A percentile compares a stretch with the other conserved stretches of the same genome.
phyloP scores from a whole-genome alignment of 1,140 invertebrate genomes.

The Streblospio benedicti region DNA sequence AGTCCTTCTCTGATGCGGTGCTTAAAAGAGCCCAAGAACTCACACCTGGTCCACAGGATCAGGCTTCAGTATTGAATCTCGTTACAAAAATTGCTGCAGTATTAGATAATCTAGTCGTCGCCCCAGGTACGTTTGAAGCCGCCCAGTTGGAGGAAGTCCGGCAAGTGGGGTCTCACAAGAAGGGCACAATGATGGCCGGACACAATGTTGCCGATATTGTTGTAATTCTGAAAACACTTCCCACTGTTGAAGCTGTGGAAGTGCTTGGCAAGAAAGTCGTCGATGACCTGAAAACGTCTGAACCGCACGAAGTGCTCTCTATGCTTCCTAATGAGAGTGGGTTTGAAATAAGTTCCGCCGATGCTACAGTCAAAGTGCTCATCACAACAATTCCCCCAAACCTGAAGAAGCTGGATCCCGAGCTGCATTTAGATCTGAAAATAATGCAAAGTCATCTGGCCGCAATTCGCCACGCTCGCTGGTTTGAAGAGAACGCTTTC shows the following conservation, averaged over 20 bases:
- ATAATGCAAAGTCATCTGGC: constrained; percentile 79
- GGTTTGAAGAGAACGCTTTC: constrained; percentile 98
- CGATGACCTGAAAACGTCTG: constrained; percentile 64
- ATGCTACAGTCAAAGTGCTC: constrained; percentile 77
- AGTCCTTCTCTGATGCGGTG: constrained; percentile 72
- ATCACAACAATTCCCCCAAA: constrained; percentile 90
- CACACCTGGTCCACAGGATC: constrained; percentile 77
- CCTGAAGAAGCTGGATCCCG: constrained; percentile 81
- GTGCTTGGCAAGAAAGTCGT: constrained; percentile 79
- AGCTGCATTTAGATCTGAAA: constrained; percentile 79
- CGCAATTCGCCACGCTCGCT: constrained; percentile 84
- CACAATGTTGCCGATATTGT: constrained; percentile 93
- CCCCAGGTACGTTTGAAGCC: constrained; percentile 85
- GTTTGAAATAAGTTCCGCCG: constrained; percentile 66
- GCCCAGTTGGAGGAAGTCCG: constrained; percentile 93
- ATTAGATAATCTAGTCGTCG: constrained; percentile 83
- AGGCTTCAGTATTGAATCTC: constrained; percentile 79
- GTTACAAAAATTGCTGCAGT: constrained; percentile 88
- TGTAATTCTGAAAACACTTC: constrained; percentile 94
- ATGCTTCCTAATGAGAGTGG: constrained; percentile 46
- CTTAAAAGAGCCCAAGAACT: constrained; percentile 83
- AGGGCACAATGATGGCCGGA: constrained; percentile 92
- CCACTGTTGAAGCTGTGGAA: constrained; percentile 86
- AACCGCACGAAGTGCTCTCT: constrained; percentile 48
- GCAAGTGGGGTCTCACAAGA: constrained; percentile 94